Base-by-base conservation (phyloP, 2,797 vertebrate species). In the Steatocranus sp. region DNA sequence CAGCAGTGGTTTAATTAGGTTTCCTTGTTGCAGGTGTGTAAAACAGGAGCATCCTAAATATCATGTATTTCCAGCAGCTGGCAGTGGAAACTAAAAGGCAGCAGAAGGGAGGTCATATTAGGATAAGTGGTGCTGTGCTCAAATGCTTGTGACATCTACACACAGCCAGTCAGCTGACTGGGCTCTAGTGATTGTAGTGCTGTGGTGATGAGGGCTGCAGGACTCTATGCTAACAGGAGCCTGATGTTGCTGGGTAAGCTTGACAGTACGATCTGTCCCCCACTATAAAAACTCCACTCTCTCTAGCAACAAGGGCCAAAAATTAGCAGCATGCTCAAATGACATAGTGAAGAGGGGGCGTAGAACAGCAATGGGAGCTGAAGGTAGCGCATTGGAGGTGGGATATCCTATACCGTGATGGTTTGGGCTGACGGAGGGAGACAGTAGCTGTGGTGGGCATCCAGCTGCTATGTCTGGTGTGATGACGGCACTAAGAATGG, bases 261-360 rank as follows among this genome's bases (percentile, higher is more conserved):
- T 83, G 82, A 81, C 86, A 80, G 79, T 23, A 27, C 81, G 84
- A 76, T 63, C 81, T 74, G 76, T 14, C 82, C 68, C 77, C 80
- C 80, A 88, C 93, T 93, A 93, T 88, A 91, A 95, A 96, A 95
- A 89, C 88, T 88, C 75, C 54, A 81, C 92, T 95, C 95, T 94
- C 94, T 96, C 95, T 84, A 96, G 96, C 96, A 97, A 97, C 96
- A 96, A 93, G 92, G 82, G 92, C 93, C 95, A 95, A 94, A 95
- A 96, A 94, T 89, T 80, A 95, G 92, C 92, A 86, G 85, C 78
- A 49, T 3, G 76, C 91, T 96, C 96, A 94, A 90, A 94, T 96
- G 93, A 94, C 93, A 89, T 77, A 80, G 79, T 68, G 61, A 68
- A 12, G 32, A 25, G 68, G 58, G 53, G 48, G 46, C 53, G 30